Percentiles rank a stretch among this genome's conserved stretches.
Evolutionary conservation across 2,888 invertebrate species (phyloP).

Genomic region (Amitus sp.): DNA sequence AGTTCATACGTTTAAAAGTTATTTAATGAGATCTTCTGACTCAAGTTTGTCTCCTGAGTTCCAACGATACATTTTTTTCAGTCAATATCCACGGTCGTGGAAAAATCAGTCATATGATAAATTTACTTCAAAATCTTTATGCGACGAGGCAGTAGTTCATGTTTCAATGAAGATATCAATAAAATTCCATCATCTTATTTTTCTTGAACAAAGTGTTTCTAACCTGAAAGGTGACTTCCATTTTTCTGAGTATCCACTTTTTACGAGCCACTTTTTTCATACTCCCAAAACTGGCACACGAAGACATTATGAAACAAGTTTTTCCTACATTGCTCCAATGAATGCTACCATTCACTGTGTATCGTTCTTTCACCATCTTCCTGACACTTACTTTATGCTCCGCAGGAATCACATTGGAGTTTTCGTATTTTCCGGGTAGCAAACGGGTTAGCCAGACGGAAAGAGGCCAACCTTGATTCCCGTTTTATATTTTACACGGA

Average conservation of each 20-base stretch:
- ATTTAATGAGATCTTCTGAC: neutral
- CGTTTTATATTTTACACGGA: slow-evolving; percentile 25
- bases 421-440: neutral
- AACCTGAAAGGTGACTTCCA: too few species aligned
- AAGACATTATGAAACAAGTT: slow-evolving; percentile 48
- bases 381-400: neutral
- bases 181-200: slow-evolving; percentile 1
- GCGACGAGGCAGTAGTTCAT: too few species aligned
- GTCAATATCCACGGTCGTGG: slow-evolving; percentile 2
- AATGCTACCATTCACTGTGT: slow-evolving; percentile 11
- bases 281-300: slow-evolving; percentile 50
- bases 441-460: slow-evolving; percentile 9
- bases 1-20: slow-evolving; percentile 13
- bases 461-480: slow-evolving; percentile 27
- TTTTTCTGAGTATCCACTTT: slow-evolving; percentile 7
- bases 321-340: slow-evolving; percentile 42
- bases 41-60: slow-evolving; percentile 14
- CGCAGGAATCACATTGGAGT: neutral
- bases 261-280: slow-evolving; percentile 5
- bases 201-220: too few species aligned
- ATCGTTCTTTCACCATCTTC: slow-evolving; percentile 10
- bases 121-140: neutral
- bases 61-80: neutral
- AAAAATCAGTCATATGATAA: neutral
- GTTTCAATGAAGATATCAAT: slow-evolving; percentile 4